A percentile compares a stretch with the other conserved stretches of the same genome.
Conservation (phyloP, 2,888 invertebrate species). For the Drosophila tanythrix region DNA sequence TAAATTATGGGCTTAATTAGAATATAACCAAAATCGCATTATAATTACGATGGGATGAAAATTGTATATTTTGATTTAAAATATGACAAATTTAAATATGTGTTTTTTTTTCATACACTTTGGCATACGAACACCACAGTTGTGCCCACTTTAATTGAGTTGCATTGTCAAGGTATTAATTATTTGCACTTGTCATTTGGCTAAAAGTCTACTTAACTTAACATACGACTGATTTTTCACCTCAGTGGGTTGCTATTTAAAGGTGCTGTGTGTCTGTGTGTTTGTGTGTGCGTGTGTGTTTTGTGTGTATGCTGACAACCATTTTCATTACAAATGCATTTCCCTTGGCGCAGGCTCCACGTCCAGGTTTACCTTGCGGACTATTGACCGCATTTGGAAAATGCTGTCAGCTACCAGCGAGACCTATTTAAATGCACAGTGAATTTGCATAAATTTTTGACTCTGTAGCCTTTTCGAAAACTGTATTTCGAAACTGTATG, state of each 20-base stretch:
- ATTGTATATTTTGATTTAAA: not conserved
- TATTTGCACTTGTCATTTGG: slow-evolving; percentile 46
- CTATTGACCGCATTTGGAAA: slow-evolving; percentile 72
- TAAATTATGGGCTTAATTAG: not conserved
- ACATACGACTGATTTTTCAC: slow-evolving; percentile 12
- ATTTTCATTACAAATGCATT: slow-evolving; percentile 75
- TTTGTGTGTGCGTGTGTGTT: slow-evolving; percentile 15
- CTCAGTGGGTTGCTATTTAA: not conserved
- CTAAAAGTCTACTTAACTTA: slow-evolving; percentile 15
- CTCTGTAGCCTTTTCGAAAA: slow-evolving; percentile 13
- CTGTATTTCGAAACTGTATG: slow-evolving; percentile 11
- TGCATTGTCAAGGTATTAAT: slow-evolving; percentile 1
- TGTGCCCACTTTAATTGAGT: not conserved
- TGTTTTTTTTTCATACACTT: not conserved
- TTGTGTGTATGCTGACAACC: slow-evolving; percentile 35
- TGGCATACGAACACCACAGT: not conserved
- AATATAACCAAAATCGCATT: too few relatives aligned
- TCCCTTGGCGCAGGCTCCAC: slow-evolving; percentile 43
- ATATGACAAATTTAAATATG: not conserved
- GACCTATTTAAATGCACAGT: slow-evolving; percentile 68
- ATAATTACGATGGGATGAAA: not conserved
- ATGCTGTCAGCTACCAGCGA: slow-evolving; percentile 28
- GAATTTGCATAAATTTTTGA: slow-evolving; percentile 73
- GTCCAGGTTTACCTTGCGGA: slow-evolving; percentile 37
- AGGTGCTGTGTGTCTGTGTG: slow-evolving; percentile 8